Conservation (phyloP, 2,797 vertebrate species). For the Spinibarbus caldwelli region DNA sequence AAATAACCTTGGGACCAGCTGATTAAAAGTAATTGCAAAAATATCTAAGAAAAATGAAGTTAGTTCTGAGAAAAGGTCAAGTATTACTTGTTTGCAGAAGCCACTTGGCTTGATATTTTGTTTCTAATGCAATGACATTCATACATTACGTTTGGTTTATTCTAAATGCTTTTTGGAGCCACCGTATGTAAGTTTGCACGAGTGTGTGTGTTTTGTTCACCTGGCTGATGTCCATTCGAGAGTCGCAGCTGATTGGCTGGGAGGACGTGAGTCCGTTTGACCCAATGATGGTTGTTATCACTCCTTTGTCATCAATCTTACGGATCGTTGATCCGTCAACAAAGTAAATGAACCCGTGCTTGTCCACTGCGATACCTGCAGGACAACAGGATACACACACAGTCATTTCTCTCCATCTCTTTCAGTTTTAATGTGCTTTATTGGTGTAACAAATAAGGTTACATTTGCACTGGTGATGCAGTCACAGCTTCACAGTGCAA, state of each 20-base stretch:
- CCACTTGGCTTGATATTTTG: constrained; percentile 7
- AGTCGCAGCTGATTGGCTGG: constrained; percentile 95
- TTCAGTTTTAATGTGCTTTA: constrained; percentile 26
- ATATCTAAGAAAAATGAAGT: constrained; percentile 7
- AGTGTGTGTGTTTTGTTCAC: constrained; percentile 71
- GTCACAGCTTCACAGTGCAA: background rate
- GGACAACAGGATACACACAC: constrained; percentile 30
- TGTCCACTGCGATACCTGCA: constrained; percentile 95
- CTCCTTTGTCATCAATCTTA: constrained; percentile 92
- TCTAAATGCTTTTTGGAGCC: constrained; percentile 1
- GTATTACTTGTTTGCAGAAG: background rate
- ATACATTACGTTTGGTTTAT: background rate
- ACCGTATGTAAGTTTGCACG: constrained; percentile 14
- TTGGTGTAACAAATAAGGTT: constrained; percentile 19
- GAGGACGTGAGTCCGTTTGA: constrained; percentile 93
- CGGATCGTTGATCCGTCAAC: constrained; percentile 97
- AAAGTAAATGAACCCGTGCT: constrained; percentile 94
- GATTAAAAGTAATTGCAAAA: constrained; percentile 30
- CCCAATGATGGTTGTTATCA: constrained; percentile 96
- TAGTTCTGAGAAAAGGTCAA: constrained; percentile 19
- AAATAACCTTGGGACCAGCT: background rate
- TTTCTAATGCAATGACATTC: constrained; percentile 10
- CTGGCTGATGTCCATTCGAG: constrained; percentile 97
- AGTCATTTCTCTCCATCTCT: constrained; percentile 39
- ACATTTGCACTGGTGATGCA: constrained; percentile 29